These are phyloP conservation scores for silkworm (Bombyx mori) DNA, from an alignment of 1,140 invertebrate genomes.

Conservation along the genomic window DNA sequence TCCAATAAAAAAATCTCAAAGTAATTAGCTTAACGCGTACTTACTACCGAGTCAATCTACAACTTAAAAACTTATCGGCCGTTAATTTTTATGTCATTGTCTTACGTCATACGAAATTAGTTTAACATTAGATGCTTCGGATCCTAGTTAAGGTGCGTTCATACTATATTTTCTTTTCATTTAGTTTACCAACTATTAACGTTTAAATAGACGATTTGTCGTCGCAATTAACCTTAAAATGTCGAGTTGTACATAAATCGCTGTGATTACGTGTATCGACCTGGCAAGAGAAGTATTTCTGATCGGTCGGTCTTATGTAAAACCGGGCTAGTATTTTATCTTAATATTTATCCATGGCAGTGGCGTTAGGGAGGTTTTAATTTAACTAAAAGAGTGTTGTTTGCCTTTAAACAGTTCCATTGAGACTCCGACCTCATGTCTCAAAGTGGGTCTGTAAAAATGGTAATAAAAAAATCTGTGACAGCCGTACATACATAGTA, in stretches of 20 bases:
- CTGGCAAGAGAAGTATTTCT: too few relatives aligned
- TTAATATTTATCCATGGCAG: too few relatives aligned
- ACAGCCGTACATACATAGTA: neutral
- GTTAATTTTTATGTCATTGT: slow-evolving; percentile 13
- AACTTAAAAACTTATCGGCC: slow-evolving; percentile 12
- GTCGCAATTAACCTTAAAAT: slow-evolving; percentile 49
- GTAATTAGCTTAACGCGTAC: slow-evolving; percentile 28
- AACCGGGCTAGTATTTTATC: too few relatives aligned
- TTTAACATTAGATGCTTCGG: slow-evolving; percentile 42
- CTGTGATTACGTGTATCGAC: too few relatives aligned
- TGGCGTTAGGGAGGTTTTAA: too few relatives aligned
- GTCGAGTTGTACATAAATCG: slow-evolving; percentile 29
- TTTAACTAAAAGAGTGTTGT: too few relatives aligned
- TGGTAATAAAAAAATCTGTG: slow-evolving; percentile 8
- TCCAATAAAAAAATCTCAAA: neutral
- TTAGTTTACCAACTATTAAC: slow-evolving; percentile 44
- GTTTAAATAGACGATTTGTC: slow-evolving; percentile 44
- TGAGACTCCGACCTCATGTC: too few relatives aligned
- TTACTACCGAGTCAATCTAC: slow-evolving; percentile 23
- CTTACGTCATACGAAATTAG: slow-evolving; percentile 33
- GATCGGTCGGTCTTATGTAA: too few relatives aligned
- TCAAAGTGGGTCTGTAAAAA: too few relatives aligned
- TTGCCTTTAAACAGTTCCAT: too few relatives aligned
- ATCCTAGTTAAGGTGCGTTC: slow-evolving; percentile 9
- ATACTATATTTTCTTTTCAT: slow-evolving; percentile 41